Percentiles rank a stretch among this genome's conserved stretches.
phyloP scores from a whole-genome alignment of 2,113 vertebrate species.

The Phodopus roborovskii region DNA sequence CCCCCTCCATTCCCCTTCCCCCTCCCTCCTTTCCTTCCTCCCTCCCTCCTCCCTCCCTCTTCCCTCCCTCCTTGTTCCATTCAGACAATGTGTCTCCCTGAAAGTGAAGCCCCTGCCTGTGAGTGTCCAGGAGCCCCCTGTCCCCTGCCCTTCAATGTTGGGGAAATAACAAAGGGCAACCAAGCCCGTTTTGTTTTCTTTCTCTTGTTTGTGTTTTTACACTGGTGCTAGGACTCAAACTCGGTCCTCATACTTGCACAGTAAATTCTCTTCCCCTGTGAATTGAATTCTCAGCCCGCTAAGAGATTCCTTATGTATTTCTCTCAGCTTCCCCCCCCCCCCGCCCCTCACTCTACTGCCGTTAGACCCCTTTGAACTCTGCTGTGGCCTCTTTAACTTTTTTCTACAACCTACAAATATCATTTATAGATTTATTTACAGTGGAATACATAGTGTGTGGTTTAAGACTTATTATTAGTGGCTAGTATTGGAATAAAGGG shows the following conservation, averaged over 20 bases:
- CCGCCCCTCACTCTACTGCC: too few relatives aligned
- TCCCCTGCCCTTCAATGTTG: neutral
- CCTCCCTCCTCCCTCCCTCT: too few relatives aligned
- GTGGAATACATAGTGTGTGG: neutral
- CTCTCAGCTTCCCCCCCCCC: neutral
- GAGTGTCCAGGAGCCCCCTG: neutral
- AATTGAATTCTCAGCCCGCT: neutral
- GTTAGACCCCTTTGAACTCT: neutral
- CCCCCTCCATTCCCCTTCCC: rapidly evolving
- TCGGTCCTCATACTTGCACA: neutral
- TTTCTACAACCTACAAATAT: neutral
- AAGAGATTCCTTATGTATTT: neutral
- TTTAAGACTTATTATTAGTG: neutral
- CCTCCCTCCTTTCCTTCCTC: too few relatives aligned
- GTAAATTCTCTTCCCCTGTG: neutral
- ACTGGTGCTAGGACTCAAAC: neutral
- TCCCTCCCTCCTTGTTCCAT: neutral
- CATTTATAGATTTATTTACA: neutral
- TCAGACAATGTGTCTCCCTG: neutral
- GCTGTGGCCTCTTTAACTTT: neutral
- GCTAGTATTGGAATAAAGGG: neutral
- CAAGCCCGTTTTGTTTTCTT: neutral
- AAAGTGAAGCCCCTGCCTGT: neutral
- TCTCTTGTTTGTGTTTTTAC: neutral
- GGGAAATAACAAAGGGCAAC: neutral